Evolutionary conservation across 2,797 vertebrate species (phyloP).

Genomic region (Artibeus lituratus): DNA sequence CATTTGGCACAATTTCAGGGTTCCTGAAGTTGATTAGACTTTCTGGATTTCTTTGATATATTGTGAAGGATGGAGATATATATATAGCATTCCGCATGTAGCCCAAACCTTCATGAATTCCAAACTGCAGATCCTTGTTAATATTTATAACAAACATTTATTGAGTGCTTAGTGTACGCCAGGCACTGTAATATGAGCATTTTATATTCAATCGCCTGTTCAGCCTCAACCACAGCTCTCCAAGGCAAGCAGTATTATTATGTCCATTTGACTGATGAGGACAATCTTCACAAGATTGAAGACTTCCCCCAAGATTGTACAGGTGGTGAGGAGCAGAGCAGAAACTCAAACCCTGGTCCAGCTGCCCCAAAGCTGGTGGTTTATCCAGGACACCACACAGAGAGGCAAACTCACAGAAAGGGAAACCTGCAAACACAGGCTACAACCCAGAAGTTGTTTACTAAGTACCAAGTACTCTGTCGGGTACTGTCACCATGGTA

Average conservation of each 20-base stretch:
- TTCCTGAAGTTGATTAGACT: not conserved
- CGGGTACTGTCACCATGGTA: not conserved
- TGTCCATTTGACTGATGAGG: not conserved
- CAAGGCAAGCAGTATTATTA: not conserved
- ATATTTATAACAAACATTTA: constrained; percentile 9
- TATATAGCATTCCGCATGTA: not conserved
- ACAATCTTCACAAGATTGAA: not conserved
- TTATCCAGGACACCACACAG: not conserved
- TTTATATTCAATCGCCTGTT: not conserved
- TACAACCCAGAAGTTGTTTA: not conserved
- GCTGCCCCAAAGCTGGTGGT: not conserved
- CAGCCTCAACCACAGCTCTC: not conserved
- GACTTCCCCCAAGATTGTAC: not conserved
- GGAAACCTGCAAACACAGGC: not conserved
- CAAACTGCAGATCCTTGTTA: not conserved
- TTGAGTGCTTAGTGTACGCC: not conserved
- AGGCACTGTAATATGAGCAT: not conserved
- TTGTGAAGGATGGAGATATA: not conserved
- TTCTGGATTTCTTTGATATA: not conserved
- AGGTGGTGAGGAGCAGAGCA: not conserved
- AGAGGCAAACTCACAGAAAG: not conserved
- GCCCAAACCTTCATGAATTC: not conserved
- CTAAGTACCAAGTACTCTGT: not conserved
- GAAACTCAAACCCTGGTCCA: not conserved
- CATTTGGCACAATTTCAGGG: constrained; percentile 48